Evolutionary conservation across 2,888 invertebrate species (phyloP).

Genomic region (Elegia similella): DNA sequence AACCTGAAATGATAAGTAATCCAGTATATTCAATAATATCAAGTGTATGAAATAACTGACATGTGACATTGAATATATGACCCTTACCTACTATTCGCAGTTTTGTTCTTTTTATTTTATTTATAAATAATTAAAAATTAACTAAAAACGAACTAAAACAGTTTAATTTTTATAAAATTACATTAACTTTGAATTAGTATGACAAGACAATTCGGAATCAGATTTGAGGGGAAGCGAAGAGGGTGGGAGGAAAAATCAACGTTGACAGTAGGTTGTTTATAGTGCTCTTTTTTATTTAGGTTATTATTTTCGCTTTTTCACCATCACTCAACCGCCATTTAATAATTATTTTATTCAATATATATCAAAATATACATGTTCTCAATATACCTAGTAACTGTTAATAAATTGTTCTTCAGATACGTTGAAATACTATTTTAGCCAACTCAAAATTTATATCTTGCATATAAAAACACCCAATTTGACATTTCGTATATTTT

Average conservation of each 20-base stretch:
- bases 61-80: constrained; percentile 43
- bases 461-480: not conserved
- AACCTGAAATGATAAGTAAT: constrained; percentile 41
- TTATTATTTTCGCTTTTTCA: too few species aligned
- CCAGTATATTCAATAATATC: not conserved
- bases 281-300: not conserved
- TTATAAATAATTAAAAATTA: constrained; percentile 47
- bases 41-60: constrained; percentile 32
- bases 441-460: not conserved
- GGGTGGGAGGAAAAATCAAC: constrained; percentile 38
- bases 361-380: too few species aligned
- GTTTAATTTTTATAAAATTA: constrained; percentile 61
- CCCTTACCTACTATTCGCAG: constrained; percentile 55
- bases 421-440: not conserved
- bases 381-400: too few species aligned
- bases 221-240: constrained; percentile 38
- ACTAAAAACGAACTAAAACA: constrained; percentile 66
- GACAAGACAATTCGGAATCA: constrained; percentile 65
- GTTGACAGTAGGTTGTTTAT: constrained; percentile 36
- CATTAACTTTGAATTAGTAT: constrained; percentile 48
- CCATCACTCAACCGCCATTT: too few species aligned
- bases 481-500: not conserved
- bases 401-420: not conserved
- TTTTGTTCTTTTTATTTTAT: constrained; percentile 36
- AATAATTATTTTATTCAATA: too few species aligned